Evolutionary conservation across 2,888 invertebrate genomes (phyloP), one percentile per base, ranked within the genome.

Genomic region (Polietes domitor): DNA sequence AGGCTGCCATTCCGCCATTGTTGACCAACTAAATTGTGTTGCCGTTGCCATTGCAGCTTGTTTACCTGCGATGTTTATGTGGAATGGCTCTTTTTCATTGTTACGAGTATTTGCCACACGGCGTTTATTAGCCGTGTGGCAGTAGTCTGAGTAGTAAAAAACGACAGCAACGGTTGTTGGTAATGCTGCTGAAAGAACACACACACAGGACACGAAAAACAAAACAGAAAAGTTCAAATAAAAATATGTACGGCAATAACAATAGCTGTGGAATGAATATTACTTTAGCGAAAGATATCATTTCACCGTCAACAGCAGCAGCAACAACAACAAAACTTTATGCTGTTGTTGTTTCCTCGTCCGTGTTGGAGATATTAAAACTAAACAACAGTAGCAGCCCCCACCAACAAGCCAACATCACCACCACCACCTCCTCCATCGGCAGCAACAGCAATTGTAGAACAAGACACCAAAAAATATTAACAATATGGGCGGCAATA

Each of bases 281-380:
- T 79, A 65, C 61, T 53, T 78, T 21, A 43, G 41, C 19, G 32
- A 79, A 32, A 47, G 21, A n/a, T 65, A 65, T 65, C 68, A 68
- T 41, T 68, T 68, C 68, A 41, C 6, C 68, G 15, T 26, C 61
- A 28, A 28, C 61, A 32, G 4, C 58, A 58, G 12, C 55, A 21
- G 15, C 26, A 26, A 58, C 58, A 58, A 2, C 28, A 61, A 17
- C 61, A 28, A 1, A 26, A 26, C 1, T 12, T 15, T 6, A 28
- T 1, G 26, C 24, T 21, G 24, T 21, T 21, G 19, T 1, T 19
- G 58, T 58, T 61, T 9, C 9, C 12, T 7, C 32, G 28, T 32
- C 55, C 55, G 21, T 61, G 75, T 79, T 72, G 76, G 68, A 79
- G 78, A 81, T 84, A 81, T 80, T 81, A 72, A 78, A 84, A 84